phyloP scores from a whole-genome alignment of 1,140 invertebrate species.

The Xylocopa sonorina region DNA sequence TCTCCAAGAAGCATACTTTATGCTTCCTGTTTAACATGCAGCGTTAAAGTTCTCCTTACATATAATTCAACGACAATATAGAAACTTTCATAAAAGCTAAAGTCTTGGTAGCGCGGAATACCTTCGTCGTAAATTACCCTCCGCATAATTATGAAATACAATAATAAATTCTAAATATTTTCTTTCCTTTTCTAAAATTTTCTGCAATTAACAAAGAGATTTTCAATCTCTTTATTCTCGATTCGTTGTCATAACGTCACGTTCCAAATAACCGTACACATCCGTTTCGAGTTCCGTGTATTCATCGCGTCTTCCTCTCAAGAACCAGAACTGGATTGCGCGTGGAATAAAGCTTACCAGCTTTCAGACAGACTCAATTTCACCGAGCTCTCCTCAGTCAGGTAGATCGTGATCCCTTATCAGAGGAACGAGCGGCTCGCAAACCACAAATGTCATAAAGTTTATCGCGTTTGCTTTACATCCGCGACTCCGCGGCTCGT shows the following conservation, averaged over 20 bases:
- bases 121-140: too few species aligned
- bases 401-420: slow-evolving; percentile 43
- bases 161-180: too few species aligned
- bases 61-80: background rate
- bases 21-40: background rate
- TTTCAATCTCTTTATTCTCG: too few species aligned
- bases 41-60: background rate
- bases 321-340: background rate
- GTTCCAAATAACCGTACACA: too few species aligned
- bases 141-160: too few species aligned
- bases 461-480: slow-evolving; percentile 51
- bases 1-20: background rate
- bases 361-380: slow-evolving; percentile 54
- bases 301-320: background rate
- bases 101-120: too few species aligned
- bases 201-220: too few species aligned
- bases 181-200: too few species aligned
- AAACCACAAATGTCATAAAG: slow-evolving; percentile 40
- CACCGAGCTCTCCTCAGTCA: slow-evolving; percentile 24
- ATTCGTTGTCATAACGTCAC: too few species aligned
- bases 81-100: too few species aligned
- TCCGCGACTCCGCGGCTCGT: background rate
- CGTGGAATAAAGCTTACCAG: background rate
- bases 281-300: too few species aligned
- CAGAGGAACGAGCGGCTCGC: slow-evolving; percentile 32